Evolutionary conservation across 2,888 invertebrate species (phyloP), one percentile per base, ranked within the genome.

Genomic region (Galeruca laticollis): DNA sequence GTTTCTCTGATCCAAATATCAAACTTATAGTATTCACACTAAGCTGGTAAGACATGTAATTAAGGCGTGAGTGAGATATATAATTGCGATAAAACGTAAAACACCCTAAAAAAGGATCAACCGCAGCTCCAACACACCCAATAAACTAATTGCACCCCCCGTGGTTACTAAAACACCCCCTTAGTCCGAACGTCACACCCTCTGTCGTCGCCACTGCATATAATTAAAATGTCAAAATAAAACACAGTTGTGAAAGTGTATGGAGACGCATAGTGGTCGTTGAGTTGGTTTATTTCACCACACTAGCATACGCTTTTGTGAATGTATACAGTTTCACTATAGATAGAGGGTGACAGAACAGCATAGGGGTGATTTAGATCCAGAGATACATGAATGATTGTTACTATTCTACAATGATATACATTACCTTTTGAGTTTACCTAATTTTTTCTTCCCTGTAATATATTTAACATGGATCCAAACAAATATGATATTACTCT

Each of bases 61-160:
- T 60, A 61, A 40, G 63, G 66, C 60, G 62, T 70, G 60, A 69
- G 60, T 65, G 64, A 68, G 66, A 59, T 66, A 59, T 60, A 54
- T 68, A 56, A 59, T 51, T 31, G 35, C 52, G 47, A 66, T 66
- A 60, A 65, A 66, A 51, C 51, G 59, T 60, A 51, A 64, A 69
- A 59, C 51, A 59, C 65, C 64, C 66, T 43, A 47, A 21, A 33
- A 49, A 69, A 70, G 64, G 74, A 72, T 71, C 74, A 71, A 69
- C 75, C 72, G 73, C 73, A 73, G 72, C 51, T 70, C 73, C 61
- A 70, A 68, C 76, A 73, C 78, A 74, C 78, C 78, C 74, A 78
- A 74, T 67, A 70, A 66, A 73, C 76, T 77, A 78, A 78, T 78
- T 78, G 76, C 66, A 70, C 78, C 77, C 76, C 78, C 77, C 74